Percentiles rank a stretch among this genome's conserved stretches.
Evolutionary conservation across 2,797 vertebrate species (phyloP).

Genomic region (Garrulus glandarius): DNA sequence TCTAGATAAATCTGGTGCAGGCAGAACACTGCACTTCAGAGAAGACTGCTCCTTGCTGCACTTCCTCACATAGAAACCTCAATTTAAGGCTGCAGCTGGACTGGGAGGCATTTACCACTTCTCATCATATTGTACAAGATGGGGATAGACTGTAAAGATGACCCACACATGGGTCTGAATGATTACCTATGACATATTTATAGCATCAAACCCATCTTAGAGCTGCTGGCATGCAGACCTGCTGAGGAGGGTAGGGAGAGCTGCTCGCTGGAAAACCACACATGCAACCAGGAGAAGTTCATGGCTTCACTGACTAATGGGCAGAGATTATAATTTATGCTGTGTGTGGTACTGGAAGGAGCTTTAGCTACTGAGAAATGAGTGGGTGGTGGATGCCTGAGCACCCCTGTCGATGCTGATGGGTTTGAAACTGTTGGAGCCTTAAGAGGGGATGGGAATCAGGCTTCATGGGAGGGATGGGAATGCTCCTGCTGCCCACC

Average conservation of each 20-base stretch:
- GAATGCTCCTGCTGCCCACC: neutral
- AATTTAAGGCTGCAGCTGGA: neutral
- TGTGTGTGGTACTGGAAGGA: neutral
- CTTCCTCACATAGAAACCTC: neutral
- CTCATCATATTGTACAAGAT: neutral
- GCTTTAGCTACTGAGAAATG: neutral
- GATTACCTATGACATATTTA: neutral
- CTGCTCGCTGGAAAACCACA: neutral
- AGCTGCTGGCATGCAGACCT: neutral
- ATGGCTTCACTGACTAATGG: neutral
- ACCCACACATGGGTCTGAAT: neutral
- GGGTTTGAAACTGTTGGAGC: neutral
- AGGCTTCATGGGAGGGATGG: neutral
- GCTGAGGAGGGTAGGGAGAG: neutral
- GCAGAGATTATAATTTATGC: neutral
- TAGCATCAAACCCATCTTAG: neutral
- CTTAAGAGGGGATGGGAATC: neutral
- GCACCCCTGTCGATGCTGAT: neutral
- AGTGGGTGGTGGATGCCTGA: neutral
- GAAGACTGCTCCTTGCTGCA: neutral
- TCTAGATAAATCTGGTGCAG: neutral
- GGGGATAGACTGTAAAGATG: neutral
- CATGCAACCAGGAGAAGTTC: neutral
- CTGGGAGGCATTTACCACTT: neutral
- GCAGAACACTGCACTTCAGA: neutral